These are phyloP conservation scores for Adelphocoris suturalis DNA, from an alignment of 2,888 invertebrate genomes.

Conservation along the genomic window DNA sequence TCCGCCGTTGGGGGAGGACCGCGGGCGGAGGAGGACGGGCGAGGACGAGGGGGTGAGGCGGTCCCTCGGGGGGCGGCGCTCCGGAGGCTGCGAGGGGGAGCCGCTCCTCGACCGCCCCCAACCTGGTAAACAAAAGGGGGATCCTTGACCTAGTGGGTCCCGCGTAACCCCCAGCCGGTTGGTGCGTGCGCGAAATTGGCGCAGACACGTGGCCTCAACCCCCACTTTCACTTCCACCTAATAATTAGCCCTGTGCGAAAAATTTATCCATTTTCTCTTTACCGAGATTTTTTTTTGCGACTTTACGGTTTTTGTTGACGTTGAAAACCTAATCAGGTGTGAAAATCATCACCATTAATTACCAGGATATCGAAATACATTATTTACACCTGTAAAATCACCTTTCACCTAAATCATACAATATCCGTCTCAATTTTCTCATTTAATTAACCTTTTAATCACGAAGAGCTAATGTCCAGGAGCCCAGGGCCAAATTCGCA, in stretches of 20 bases:
- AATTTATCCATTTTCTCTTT: too few species aligned
- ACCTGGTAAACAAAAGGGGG: constrained; percentile 47
- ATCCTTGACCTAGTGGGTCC: constrained; percentile 46
- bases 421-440: too few species aligned
- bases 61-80: neutral
- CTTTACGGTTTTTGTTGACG: too few species aligned
- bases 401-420: too few species aligned
- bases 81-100: neutral
- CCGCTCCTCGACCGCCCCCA: neutral
- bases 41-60: neutral
- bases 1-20: constrained; percentile 36
- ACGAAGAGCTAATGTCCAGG: too few species aligned
- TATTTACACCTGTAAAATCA: too few species aligned
- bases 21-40: neutral
- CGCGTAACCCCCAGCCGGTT: neutral
- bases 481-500: too few species aligned
- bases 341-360: too few species aligned
- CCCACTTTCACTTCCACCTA: neutral
- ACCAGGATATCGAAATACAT: too few species aligned
- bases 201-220: neutral
- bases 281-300: too few species aligned
- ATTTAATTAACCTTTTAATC: too few species aligned
- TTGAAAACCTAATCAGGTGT: too few species aligned
- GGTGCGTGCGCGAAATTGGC: neutral
- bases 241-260: neutral